These are phyloP conservation scores for Tragelaphus scriptus DNA, from an alignment of 2,113 vertebrate species.

Conservation along the genomic window DNA sequence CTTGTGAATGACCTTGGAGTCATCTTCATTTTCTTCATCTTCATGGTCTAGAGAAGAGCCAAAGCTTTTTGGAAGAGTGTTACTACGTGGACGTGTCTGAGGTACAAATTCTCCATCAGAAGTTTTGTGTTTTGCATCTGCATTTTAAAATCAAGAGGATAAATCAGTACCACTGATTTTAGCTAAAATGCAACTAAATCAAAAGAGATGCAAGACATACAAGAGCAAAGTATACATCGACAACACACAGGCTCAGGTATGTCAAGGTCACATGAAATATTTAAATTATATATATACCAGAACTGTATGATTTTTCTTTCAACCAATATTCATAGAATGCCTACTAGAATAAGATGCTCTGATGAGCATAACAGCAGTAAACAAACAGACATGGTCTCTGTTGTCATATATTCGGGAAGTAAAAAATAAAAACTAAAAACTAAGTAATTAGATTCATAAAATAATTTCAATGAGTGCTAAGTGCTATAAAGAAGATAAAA, in stretches of 20 bases:
- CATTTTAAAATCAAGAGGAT: constrained; percentile 44
- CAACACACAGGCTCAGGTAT: neutral
- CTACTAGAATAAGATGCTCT: neutral
- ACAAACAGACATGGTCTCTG: constrained; percentile 1
- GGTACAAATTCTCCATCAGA: constrained; percentile 91
- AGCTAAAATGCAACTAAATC: neutral
- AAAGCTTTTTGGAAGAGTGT: constrained; percentile 98
- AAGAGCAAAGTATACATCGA: neutral
- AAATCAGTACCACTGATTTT: constrained; percentile 20
- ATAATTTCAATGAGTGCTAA: neutral
- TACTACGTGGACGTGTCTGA: constrained; percentile 92
- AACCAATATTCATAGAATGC: neutral
- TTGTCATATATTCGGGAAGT: neutral
- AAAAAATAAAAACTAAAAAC: constrained; percentile 27
- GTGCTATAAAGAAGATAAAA: neutral
- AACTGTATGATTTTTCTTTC: neutral
- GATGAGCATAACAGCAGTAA: neutral
- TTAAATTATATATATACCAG: neutral
- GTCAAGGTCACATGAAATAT: constrained; percentile 19
- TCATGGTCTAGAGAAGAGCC: constrained; percentile 94
- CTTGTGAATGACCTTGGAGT: constrained; percentile 76
- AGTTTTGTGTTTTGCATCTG: constrained; percentile 93
- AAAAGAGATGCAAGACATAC: neutral
- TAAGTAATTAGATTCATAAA: constrained; percentile 5
- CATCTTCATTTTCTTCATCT: constrained; percentile 78